Conservation (phyloP, 2,113 vertebrate genomes). For the Ciconia stormi region DNA sequence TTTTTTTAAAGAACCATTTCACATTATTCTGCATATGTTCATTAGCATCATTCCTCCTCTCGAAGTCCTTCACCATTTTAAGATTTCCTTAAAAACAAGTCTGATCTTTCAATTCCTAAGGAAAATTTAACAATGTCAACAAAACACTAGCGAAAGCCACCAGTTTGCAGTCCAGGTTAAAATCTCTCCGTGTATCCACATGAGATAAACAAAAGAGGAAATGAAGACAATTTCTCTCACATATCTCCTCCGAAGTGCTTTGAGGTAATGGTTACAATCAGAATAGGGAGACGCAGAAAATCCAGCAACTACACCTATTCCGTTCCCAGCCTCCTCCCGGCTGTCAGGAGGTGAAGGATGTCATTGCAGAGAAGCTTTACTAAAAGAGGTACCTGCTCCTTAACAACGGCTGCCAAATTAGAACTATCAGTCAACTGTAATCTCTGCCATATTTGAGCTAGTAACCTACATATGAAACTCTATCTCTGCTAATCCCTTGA, state of each 20-base stretch:
- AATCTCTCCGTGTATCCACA: background rate
- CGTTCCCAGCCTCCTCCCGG: background rate
- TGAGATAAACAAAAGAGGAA: background rate
- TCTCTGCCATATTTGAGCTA: slow-evolving; percentile 28
- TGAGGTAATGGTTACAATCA: background rate
- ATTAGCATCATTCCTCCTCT: background rate
- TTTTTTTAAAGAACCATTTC: background rate
- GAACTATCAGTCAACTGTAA: background rate
- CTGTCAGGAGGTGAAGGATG: background rate
- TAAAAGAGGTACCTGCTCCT: background rate
- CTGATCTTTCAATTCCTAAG: background rate
- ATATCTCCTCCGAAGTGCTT: background rate
- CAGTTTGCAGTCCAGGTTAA: background rate
- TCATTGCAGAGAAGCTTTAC: background rate
- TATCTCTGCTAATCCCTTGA: slow-evolving; percentile 62
- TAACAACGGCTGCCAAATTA: background rate
- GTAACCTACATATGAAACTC: slow-evolving; percentile 3
- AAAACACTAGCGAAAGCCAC: background rate
- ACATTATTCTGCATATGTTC: background rate
- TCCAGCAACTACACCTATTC: background rate
- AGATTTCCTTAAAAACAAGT: background rate
- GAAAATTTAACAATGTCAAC: background rate
- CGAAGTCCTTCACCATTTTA: background rate
- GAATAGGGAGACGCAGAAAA: background rate
- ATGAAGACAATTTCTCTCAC: background rate